phyloP scores from a whole-genome alignment of 1,140 invertebrate genomes.

The Lepidurus packardi region DNA sequence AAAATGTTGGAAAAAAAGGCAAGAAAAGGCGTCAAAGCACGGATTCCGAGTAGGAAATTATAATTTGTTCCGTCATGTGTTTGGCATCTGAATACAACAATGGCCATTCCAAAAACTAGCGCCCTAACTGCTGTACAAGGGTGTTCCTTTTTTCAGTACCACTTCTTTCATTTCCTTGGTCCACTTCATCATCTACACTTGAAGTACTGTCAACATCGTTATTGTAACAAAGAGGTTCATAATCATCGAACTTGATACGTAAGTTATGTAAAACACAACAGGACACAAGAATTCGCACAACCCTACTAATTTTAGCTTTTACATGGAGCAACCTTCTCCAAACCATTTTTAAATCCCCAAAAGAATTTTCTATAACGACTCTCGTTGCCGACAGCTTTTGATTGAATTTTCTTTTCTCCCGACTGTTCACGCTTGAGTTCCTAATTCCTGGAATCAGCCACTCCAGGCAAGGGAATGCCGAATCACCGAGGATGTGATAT shows the following conservation, averaged over 20 bases:
- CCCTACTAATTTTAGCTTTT: neutral
- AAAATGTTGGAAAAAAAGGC: neutral
- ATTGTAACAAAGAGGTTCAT: neutral
- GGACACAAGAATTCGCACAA: neutral
- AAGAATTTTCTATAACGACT: neutral
- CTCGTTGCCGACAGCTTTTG: neutral
- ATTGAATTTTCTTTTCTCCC: neutral
- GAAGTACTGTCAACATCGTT: neutral
- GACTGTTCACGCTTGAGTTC: neutral
- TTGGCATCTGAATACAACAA: neutral
- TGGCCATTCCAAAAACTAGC: neutral
- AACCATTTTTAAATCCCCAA: neutral
- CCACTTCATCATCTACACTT: neutral
- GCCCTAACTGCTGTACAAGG: neutral
- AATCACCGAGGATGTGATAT: conserved; percentile 11
- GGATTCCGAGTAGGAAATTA: neutral
- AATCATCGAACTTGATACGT: neutral
- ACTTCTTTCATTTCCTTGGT: neutral
- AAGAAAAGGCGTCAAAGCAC: neutral
- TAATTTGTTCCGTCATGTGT: neutral
- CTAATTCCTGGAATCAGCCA: neutral
- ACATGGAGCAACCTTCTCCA: neutral
- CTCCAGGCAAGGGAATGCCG: neutral
- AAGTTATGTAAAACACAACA: conserved; percentile 22
- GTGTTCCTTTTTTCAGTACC: neutral